Percentiles rank a stretch among this genome's conserved stretches.
Conservation (phyloP, 2,113 vertebrate species). For the Protobothrops mucrosquamatus region DNA sequence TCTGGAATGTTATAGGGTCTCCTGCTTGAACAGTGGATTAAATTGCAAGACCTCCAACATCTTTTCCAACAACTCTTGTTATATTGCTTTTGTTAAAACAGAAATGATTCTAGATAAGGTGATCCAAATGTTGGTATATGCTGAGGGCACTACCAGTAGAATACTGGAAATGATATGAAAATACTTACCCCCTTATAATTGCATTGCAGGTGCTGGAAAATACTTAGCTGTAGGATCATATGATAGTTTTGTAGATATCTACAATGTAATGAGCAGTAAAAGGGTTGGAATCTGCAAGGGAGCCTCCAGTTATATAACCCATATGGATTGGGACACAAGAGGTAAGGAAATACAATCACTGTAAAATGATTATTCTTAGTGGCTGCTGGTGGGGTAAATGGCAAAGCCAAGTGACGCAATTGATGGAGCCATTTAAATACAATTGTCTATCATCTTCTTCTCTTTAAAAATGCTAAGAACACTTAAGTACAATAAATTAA, state of each 20-base stretch:
- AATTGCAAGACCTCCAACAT: too few relatives aligned
- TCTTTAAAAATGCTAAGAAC: not conserved
- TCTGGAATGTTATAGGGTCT: not conserved
- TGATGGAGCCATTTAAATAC: not conserved
- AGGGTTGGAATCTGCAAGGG: constrained; percentile 95
- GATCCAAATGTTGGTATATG: not conserved
- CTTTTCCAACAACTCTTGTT: too few relatives aligned
- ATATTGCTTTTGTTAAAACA: not conserved
- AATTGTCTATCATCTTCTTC: not conserved
- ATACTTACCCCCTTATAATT: constrained; percentile 25
- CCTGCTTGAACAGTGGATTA: too few relatives aligned
- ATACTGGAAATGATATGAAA: not conserved
- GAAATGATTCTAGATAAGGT: not conserved
- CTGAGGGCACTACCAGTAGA: not conserved
- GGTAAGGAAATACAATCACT: constrained; percentile 69
- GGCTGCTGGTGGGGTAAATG: not conserved
- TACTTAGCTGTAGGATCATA: constrained; percentile 94
- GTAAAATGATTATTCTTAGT: not conserved
- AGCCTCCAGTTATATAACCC: constrained; percentile 90
- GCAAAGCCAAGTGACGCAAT: not conserved
- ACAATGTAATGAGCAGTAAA: constrained; percentile 96
- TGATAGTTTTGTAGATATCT: constrained; percentile 96
- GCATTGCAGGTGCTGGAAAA: constrained; percentile 84
- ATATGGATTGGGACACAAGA: constrained; percentile 94
- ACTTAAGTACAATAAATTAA: not conserved